Conservation (phyloP, 2,113 vertebrate species). For the Nothocercus julius region DNA sequence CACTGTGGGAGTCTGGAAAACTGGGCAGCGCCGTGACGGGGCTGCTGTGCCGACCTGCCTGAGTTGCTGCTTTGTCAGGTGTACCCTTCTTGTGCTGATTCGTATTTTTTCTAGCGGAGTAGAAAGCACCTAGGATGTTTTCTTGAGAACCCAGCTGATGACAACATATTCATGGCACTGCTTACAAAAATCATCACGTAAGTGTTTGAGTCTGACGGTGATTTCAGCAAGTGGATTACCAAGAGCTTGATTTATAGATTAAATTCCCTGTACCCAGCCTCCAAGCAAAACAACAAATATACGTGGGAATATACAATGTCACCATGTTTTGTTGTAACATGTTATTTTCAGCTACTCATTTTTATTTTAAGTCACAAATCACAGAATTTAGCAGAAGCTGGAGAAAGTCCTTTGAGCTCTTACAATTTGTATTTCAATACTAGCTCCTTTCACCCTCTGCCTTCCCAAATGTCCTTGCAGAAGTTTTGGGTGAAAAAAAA, state of each 20-base stretch:
- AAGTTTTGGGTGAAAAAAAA: not conserved
- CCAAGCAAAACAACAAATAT: constrained; percentile 54
- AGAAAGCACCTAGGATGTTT: not conserved
- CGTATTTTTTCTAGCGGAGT: constrained; percentile 34
- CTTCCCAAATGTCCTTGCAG: not conserved
- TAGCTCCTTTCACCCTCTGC: not conserved
- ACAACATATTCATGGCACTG: constrained; percentile 58
- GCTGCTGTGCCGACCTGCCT: constrained; percentile 29
- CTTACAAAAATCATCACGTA: constrained; percentile 60
- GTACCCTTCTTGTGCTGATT: constrained; percentile 22
- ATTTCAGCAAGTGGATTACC: constrained; percentile 64
- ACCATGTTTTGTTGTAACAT: not conserved
- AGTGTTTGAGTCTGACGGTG: constrained; percentile 50
- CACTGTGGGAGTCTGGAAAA: not conserved
- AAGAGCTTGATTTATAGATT: constrained; percentile 60
- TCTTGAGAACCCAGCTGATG: constrained; percentile 44
- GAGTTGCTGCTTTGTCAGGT: constrained; percentile 3
- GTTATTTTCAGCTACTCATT: constrained; percentile 8
- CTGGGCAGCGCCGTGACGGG: not conserved
- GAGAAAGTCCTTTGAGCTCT: not conserved
- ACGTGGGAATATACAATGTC: not conserved
- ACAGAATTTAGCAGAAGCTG: not conserved
- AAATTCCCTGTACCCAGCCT: not conserved
- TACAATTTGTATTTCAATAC: not conserved
- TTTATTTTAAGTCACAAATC: constrained; percentile 1